A percentile compares a stretch with the other conserved stretches of the same genome.
Evolutionary conservation across 1,140 invertebrate species (phyloP).

Genomic region (Vanessa tameamea): DNA sequence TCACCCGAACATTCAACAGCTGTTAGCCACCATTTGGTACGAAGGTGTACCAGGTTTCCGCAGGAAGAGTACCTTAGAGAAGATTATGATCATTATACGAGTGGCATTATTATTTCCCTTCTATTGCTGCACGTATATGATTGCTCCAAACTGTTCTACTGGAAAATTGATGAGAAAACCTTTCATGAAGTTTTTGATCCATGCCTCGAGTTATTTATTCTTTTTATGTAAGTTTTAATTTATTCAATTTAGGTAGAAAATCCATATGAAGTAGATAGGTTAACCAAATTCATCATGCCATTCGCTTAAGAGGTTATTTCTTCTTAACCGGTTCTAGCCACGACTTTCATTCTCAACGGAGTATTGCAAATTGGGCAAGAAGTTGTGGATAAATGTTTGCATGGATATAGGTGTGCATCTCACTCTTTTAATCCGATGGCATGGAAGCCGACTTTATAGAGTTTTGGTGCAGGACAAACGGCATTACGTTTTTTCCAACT

Average conservation of each 20-base stretch:
- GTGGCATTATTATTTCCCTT: constrained; percentile 92
- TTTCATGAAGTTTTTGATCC: constrained; percentile 97
- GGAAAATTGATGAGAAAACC: constrained; percentile 92
- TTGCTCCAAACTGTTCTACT: constrained; percentile 87
- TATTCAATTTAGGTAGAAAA: neutral
- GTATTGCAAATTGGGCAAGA: no score
- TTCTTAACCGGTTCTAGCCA: no score
- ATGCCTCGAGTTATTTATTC: constrained; percentile 95
- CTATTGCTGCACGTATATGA: constrained; percentile 91
- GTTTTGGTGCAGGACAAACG: no score
- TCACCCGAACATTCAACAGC: constrained; percentile 95
- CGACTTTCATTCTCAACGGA: no score
- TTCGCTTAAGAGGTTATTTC: no score
- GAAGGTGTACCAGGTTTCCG: constrained; percentile 94
- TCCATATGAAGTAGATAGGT: no score
- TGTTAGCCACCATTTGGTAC: constrained; percentile 95
- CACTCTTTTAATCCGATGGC: no score
- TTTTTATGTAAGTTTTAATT: constrained; percentile 88
- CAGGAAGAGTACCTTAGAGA: constrained; percentile 86
- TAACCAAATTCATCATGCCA: no score
- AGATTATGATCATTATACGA: constrained; percentile 86
- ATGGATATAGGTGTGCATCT: no score
- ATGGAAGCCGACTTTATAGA: no score
- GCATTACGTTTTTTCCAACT: no score
- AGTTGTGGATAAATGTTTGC: no score